Evolutionary conservation across 2,113 vertebrate genomes (phyloP), one percentile per base, ranked within the genome.

Genomic region (Ranitomeya imitator): DNA sequence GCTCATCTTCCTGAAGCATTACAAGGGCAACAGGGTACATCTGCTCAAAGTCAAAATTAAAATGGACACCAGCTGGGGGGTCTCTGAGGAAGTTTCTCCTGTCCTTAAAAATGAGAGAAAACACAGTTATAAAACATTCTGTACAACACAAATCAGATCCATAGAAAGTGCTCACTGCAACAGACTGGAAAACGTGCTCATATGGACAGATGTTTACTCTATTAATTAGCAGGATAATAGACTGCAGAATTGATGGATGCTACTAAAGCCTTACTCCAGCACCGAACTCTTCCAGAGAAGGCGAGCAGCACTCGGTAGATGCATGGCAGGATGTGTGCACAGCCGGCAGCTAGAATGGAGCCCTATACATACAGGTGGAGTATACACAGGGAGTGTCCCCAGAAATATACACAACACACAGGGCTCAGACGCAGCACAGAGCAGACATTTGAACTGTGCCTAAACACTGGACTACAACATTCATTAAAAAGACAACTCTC

Each of bases 1-100:
- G 95, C 80, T 98, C 95, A 0, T 99, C 98, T 91, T 99, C 97
- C 87, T 97, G 96, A 63, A 99, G 92, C 97, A 99, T 99, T 92
- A 98, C 95, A 94, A 97, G 89, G 87, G 97, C 97, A 0, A 98
- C 93, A 0, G 97, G 95, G 92, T 95, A 97, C 95, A 98, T 97
- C 90, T 97, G 97, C 60, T 97, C 96, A 91, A 97, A 97, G 90
- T 98, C 96, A 90, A 98, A 99, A 90, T 96, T 93, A 93, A 97
- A 99, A 86, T 98, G 97, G 74, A 99, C 96, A 0, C 98, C 97
- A 0, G 96, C 96, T 13, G 97, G 98, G 74, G 98, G 98, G 85
- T 99, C 96, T 23, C 97, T 95, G 79, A 98, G 93, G 91, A 99
- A 99, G 90, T 98, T 97, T 84, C 97, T 95, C 92, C 95, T 97